Percentiles rank a stretch among this genome's conserved stretches.
phyloP scores from a whole-genome alignment of 2,888 invertebrate species.

The Sarcophaga carnaria region DNA sequence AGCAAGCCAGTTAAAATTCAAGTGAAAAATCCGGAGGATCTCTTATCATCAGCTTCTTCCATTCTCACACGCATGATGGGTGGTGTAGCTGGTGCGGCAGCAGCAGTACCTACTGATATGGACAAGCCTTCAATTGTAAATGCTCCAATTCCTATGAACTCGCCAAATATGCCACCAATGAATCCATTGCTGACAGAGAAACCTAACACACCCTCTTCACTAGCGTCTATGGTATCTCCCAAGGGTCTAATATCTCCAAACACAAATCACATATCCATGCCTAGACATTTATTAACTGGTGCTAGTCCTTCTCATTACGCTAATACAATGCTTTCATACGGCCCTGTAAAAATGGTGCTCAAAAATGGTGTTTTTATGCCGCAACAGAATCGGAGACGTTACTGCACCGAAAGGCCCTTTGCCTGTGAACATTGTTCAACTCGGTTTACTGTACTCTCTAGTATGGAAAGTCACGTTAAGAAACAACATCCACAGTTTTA shows the following conservation, averaged over 20 bases:
- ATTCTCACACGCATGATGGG: slow-evolving; percentile 81
- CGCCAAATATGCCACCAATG: slow-evolving; percentile 66
- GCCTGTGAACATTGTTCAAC: slow-evolving; percentile 95
- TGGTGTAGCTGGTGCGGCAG: slow-evolving; percentile 43
- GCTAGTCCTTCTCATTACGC: slow-evolving; percentile 58
- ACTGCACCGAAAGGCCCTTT: slow-evolving; percentile 94
- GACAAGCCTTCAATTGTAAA: slow-evolving; percentile 51
- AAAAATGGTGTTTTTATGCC: slow-evolving; percentile 95
- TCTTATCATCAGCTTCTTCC: slow-evolving; percentile 79
- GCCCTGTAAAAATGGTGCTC: slow-evolving; percentile 91
- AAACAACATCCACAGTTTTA: too few species aligned
- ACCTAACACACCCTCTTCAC: slow-evolving; percentile 82
- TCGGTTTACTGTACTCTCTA: slow-evolving; percentile 91
- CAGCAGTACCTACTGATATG: slow-evolving; percentile 55
- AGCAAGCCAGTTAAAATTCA: slow-evolving; percentile 83
- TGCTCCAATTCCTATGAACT: slow-evolving; percentile 32
- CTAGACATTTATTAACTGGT: slow-evolving; percentile 69
- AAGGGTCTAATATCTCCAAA: slow-evolving; percentile 61
- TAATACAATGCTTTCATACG: slow-evolving; percentile 80
- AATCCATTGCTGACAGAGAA: slow-evolving; percentile 77
- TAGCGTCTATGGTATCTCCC: slow-evolving; percentile 83
- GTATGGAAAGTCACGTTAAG: too few species aligned
- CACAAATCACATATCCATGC: slow-evolving; percentile 72
- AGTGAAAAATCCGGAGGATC: slow-evolving; percentile 85
- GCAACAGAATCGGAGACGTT: slow-evolving; percentile 94